phyloP scores from a whole-genome alignment of 2,797 vertebrate species.

The Meriones psammophilus region DNA sequence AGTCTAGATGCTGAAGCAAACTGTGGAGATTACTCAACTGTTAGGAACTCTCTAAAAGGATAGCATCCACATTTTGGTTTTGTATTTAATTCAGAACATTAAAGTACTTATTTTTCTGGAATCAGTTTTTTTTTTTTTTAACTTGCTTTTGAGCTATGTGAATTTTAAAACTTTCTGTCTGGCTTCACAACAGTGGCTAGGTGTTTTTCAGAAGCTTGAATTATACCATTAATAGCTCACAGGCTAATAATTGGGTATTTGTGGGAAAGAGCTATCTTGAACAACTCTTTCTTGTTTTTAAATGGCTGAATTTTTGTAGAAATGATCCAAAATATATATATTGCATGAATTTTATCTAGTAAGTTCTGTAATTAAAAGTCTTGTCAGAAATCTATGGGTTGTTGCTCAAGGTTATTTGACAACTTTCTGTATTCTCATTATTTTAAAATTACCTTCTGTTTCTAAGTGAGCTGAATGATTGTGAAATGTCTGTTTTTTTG shows the following conservation, averaged over 20 bases:
- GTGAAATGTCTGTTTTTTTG: not conserved
- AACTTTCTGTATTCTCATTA: conserved; percentile 34
- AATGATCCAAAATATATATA: conserved; percentile 23
- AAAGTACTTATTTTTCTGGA: conserved; percentile 48
- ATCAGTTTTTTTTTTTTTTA: conserved; percentile 61
- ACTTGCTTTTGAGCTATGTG: conserved; percentile 52
- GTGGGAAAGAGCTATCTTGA: conserved; percentile 15
- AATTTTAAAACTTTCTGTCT: conserved; percentile 56
- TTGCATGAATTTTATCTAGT: conserved; percentile 43
- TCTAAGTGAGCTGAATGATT: conserved; percentile 35
- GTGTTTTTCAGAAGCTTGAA: conserved; percentile 44
- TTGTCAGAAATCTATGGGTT: conserved; percentile 46
- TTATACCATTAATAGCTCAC: conserved; percentile 3
- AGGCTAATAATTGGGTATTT: conserved; percentile 21
- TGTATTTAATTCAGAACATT: conserved; percentile 73
- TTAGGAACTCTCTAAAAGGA: not conserved
- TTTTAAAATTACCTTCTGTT: conserved; percentile 57
- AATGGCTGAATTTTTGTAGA: conserved; percentile 49
- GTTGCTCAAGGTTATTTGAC: conserved; percentile 49
- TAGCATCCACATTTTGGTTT: conserved; percentile 55
- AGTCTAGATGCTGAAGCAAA: conserved; percentile 45
- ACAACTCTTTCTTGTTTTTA: conserved; percentile 67
- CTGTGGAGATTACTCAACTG: conserved; percentile 46
- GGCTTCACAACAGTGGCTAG: not conserved
- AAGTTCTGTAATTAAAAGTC: conserved; percentile 35